Evolutionary conservation across 2,113 vertebrate genomes (phyloP), one percentile per base, ranked within the genome.

Genomic region (Notothenia coriiceps): DNA sequence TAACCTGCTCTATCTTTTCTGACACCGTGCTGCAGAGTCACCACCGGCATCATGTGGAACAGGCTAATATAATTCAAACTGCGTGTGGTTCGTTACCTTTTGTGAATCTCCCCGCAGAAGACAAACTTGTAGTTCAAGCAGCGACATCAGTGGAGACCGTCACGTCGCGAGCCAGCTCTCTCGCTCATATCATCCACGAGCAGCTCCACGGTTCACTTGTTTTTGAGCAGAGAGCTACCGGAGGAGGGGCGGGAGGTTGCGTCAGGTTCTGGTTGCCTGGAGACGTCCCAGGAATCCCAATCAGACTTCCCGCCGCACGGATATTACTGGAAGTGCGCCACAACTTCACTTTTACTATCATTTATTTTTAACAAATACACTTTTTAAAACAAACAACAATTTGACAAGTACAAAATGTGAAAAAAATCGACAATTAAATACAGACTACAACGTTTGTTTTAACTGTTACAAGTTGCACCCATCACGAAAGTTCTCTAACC

Each of bases 191-290:
- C 6, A 13, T 72, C 33, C 18, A 22, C 22, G 18, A 0, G 4
- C 73, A 6, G 33, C 43, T 57, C 50, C 72, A 54, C 55, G 72
- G 60, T 84, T 55, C 86, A 22, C 86, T 88, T 56, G 79, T 77
- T 90, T 87, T 75, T 78, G 67, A 84, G 70, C 66, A 64, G 20
- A 7, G 54, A 72, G 9, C 74, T 44, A 63, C 80, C 71, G 77
- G 75, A 84, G 87, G 83, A 89, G 86, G 90, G 77, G 88, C 70
- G 43, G 82, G 6, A 44, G 33, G 59, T 78, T 93, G 85, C 88
- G 92, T 93, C 92, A 94, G 88, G 79, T 79, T 80, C 22, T 72
- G 74, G 94, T 94, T 94, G 92, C 92, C 80, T 70, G 85, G 94
- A 94, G 88, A 95, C 92, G 60, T 57, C 80, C 74, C 73, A 87